Percentiles rank a stretch among this genome's conserved stretches.
phyloP scores from a whole-genome alignment of 2,888 invertebrate genomes.

The Nebria brevicollis region DNA sequence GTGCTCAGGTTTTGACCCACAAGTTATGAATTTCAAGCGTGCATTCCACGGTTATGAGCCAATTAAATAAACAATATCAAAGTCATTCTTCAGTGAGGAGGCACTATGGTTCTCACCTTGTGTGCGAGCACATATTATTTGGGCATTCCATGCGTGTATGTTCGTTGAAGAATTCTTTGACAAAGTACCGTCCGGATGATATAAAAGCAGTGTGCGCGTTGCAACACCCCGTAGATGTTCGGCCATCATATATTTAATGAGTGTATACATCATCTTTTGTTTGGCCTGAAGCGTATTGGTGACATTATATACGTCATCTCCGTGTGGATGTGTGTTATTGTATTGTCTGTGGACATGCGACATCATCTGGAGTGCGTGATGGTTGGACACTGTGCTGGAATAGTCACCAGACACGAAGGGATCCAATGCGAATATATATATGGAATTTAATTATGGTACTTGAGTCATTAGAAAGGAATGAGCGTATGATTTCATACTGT shows the following conservation, averaged over 20 bases:
- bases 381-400: not conserved
- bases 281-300: slow-evolving; percentile 30
- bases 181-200: not conserved
- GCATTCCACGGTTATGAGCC: not conserved
- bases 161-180: not conserved
- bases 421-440: not conserved
- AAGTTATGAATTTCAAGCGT: not conserved
- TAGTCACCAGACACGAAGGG: not conserved
- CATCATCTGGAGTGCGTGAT: not conserved
- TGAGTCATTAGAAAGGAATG: not conserved
- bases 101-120: not conserved
- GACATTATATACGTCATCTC: slow-evolving; percentile 32
- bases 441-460: not conserved
- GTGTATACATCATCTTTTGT: slow-evolving; percentile 31
- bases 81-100: not conserved
- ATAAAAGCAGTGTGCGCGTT: not conserved
- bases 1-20: no score
- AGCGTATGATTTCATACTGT: not conserved
- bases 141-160: not conserved
- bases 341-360: slow-evolving; percentile 40
- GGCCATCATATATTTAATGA: not conserved
- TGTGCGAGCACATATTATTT: not conserved
- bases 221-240: not conserved
- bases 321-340: slow-evolving; percentile 20
- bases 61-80: not conserved